Evolutionary conservation across 2,888 invertebrate genomes (phyloP).

Genomic region (Trisateles emortualis): DNA sequence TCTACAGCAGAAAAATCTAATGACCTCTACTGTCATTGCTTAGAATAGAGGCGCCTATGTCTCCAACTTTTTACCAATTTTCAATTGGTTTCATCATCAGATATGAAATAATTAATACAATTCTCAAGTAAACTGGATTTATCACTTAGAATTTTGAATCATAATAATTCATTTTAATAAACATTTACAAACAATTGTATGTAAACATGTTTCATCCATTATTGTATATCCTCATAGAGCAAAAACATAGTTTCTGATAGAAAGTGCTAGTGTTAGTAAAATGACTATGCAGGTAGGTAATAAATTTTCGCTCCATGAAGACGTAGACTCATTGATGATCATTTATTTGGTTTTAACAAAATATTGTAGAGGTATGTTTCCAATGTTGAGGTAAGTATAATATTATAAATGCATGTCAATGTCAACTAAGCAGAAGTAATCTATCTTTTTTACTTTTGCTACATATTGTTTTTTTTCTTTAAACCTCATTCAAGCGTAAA

Average conservation of each 20-base stretch:
- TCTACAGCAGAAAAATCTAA: conserved; percentile 75
- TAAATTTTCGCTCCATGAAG: not conserved
- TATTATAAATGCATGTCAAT: conserved; percentile 57
- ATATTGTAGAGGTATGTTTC: conserved; percentile 36
- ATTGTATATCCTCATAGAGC: too few species aligned
- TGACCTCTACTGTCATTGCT: conserved; percentile 62
- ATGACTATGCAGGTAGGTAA: too few species aligned
- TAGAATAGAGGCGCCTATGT: conserved; percentile 43
- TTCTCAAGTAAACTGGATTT: conserved; percentile 36
- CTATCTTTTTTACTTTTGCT: conserved; percentile 47
- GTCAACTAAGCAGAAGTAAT: conserved; percentile 50
- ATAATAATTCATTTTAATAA: conserved; percentile 4
- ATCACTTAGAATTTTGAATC: conserved; percentile 29
- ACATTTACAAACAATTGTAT: too few species aligned
- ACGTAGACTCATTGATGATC: not conserved
- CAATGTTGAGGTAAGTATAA: conserved; percentile 42
- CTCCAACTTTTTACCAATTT: conserved; percentile 42
- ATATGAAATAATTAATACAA: conserved; percentile 38
- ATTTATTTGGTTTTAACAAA: conserved; percentile 19
- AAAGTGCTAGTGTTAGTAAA: too few species aligned
- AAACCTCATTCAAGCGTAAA: conserved; percentile 54
- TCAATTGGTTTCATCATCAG: conserved; percentile 38
- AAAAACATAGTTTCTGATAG: too few species aligned
- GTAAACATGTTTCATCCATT: too few species aligned
- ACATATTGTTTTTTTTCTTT: conserved; percentile 42